Conservation (phyloP, 2,888 invertebrate genomes). For the Yponomeuta evonymella region DNA sequence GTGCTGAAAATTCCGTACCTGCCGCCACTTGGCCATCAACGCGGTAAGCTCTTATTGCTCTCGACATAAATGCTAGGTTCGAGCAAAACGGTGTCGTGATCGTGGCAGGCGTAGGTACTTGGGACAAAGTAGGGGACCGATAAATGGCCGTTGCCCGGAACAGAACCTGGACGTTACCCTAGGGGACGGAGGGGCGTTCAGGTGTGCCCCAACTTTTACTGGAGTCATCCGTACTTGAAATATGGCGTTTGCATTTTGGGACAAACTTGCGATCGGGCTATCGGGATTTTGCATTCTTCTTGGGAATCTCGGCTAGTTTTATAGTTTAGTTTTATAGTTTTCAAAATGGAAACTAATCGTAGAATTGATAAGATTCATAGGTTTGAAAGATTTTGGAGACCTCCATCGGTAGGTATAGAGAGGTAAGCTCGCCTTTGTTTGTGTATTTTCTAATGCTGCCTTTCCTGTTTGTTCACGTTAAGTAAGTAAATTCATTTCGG, state of each 20-base stretch:
- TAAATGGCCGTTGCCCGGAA: conserved; percentile 54
- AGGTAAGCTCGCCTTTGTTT: too few species aligned
- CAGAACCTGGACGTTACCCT: conserved; percentile 56
- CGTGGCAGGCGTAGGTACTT: conserved; percentile 9
- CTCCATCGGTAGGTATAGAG: too few species aligned
- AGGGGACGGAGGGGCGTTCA: not conserved
- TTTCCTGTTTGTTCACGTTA: too few species aligned
- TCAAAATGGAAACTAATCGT: too few species aligned
- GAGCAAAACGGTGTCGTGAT: too few species aligned
- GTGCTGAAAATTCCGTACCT: conserved; percentile 33
- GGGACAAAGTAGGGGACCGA: conserved; percentile 25
- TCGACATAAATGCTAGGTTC: too few species aligned
- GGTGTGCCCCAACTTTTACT: not conserved
- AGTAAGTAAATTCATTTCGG: too few species aligned
- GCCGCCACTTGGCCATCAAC: conserved; percentile 35
- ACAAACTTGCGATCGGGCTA: not conserved
- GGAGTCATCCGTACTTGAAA: not conserved
- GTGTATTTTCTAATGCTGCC: too few species aligned
- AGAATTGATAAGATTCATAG: too few species aligned
- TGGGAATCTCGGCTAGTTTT: too few species aligned
- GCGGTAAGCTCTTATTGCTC: too few species aligned
- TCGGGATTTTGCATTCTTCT: not conserved
- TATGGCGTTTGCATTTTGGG: not conserved
- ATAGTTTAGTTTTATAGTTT: not conserved
- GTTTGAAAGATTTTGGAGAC: too few species aligned